Percentiles rank a stretch among this genome's conserved stretches.
These are phyloP conservation scores for Heliothis subflexa DNA, from an alignment of 1,140 invertebrate species.

Conservation along the genomic window DNA sequence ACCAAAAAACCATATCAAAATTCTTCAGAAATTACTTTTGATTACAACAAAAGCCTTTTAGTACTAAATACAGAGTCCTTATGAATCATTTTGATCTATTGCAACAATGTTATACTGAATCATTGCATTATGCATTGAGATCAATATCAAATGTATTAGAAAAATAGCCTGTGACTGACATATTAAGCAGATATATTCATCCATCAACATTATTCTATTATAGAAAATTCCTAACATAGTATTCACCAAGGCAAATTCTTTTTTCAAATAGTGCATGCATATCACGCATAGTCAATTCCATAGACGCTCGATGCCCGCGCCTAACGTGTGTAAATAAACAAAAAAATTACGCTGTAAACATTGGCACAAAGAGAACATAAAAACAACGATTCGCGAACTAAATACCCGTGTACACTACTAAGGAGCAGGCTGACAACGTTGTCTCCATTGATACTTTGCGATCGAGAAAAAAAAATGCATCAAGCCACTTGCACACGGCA, in stretches of 20 bases:
- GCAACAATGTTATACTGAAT: constrained; percentile 1
- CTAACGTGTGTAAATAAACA: constrained; percentile 80
- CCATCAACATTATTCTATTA: background rate
- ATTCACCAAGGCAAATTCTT: background rate
- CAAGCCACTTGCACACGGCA: constrained; percentile 42
- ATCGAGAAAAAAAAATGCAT: constrained; percentile 54
- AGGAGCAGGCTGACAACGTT: constrained; percentile 45
- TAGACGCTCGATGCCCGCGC: constrained; percentile 55
- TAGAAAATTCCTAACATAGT: constrained; percentile 26
- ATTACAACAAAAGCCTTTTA: background rate
- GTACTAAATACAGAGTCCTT: background rate
- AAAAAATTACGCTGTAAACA: constrained; percentile 76
- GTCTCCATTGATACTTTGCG: constrained; percentile 45
- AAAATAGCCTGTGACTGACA: background rate
- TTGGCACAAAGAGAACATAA: constrained; percentile 73
- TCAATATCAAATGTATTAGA: constrained; percentile 27
- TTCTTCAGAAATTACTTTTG: no score
- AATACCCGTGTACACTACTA: constrained; percentile 54
- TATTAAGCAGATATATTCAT: background rate
- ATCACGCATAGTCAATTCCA: constrained; percentile 50
- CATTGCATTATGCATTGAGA: constrained; percentile 19
- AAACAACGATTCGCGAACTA: constrained; percentile 74
- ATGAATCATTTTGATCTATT: constrained; percentile 3
- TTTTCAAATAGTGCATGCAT: constrained; percentile 32
- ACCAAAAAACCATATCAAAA: no score